Evolutionary conservation across 2,888 invertebrate species (phyloP).

Genomic region (Plagodis dolabraria): DNA sequence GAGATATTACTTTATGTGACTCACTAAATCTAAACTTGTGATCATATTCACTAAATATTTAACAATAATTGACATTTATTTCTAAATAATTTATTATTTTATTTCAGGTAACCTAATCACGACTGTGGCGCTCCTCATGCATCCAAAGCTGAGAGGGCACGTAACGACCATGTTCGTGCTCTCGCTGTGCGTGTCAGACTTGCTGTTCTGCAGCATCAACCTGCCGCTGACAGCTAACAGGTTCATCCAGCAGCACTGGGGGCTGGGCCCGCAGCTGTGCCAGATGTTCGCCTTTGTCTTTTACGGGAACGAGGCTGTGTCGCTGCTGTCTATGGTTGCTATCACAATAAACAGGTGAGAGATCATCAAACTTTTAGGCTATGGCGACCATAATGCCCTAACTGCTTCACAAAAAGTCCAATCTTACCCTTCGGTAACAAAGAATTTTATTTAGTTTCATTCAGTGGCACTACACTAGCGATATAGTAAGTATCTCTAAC

Average conservation of each 20-base stretch:
- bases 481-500: too few species aligned
- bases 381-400: neutral
- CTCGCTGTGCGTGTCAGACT: conserved; percentile 93
- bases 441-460: too few species aligned
- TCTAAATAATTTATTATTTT: too few species aligned
- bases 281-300: conserved; percentile 94
- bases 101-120: conserved; percentile 92
- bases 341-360: conserved; percentile 93
- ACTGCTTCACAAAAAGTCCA: too few species aligned
- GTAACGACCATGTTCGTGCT: conserved; percentile 95
- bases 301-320: conserved; percentile 95
- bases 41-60: too few species aligned
- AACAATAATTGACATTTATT: too few species aligned
- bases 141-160: conserved; percentile 91
- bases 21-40: too few species aligned
- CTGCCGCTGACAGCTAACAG: conserved; percentile 93
- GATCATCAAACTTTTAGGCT: neutral
- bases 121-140: conserved; percentile 90
- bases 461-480: too few species aligned
- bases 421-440: too few species aligned
- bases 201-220: conserved; percentile 93
- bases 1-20: too few species aligned
- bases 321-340: conserved; percentile 94
- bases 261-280: conserved; percentile 90
- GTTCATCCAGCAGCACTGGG: conserved; percentile 93